Base-by-base conservation (phyloP, 2,797 vertebrate genomes). In the Danio choprae region DNA sequence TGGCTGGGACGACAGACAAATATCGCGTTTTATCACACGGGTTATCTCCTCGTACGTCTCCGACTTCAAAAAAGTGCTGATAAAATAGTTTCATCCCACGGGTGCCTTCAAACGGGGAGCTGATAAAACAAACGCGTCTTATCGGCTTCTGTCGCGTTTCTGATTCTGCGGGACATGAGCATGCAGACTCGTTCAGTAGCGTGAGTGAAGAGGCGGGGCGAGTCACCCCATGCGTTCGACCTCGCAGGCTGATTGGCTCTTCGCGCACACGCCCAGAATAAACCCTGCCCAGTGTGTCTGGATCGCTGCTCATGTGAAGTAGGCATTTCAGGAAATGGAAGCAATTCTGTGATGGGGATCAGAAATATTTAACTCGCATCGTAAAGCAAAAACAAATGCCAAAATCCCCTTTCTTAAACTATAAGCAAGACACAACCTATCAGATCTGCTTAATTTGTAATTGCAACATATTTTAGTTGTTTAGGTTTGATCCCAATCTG, bases 201-300 rank as follows among this genome's bases (percentile, higher is more conserved):
- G 22, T 67, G 78, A 78, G 36, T 64, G 78, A 10, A 10, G 4
- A 59, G 84, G 79, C 69, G 77, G 43, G 58, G 80, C 48, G 13
- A 59, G 13, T 10, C 20, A 40, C 44, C 72, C 41, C 84, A 86
- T 78, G 80, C 74, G 79, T 38, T 56, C 6, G 38, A 5, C 22
- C 48, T 12, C n/a, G 5, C 0, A 48, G 16, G 12, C 9, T 60
- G 77, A 86, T 80, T 82, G 84, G 84, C 6, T 22, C 3, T 10
- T 0, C 3, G 8, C 20, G 6, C 82, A 76, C 84, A 84, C 84
- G 77, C 84, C 84, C 81, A 72, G 51, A 75, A 46, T 46, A 62
- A n/a, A 18, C 36, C 67, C 63, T 84, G 63, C 82, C 82, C 65
- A 29, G 29, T 3, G 11, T 44, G 5, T 36, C 22, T 18, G n/a